Conservation (phyloP, 2,888 invertebrate genomes). For the Lutraria lutraria region DNA sequence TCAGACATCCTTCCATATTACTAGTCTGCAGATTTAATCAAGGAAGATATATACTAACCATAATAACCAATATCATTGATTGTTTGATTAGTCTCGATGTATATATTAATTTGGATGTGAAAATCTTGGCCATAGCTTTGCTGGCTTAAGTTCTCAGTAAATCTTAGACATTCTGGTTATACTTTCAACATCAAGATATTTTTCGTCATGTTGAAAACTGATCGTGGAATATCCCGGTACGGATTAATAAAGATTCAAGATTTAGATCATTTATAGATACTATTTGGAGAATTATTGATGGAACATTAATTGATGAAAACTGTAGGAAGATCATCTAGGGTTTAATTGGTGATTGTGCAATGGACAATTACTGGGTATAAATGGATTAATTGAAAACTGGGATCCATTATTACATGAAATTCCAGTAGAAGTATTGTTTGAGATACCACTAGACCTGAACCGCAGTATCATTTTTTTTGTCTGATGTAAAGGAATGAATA, state of each 20-base stretch:
- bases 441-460: too few relatives aligned
- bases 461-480: too few relatives aligned
- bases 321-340: neutral
- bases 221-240: neutral
- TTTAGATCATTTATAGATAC: neutral
- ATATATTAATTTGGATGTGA: slow-evolving; percentile 18
- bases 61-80: slow-evolving; percentile 19
- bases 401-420: too few relatives aligned
- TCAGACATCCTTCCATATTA: neutral
- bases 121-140: neutral
- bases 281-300: neutral
- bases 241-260: neutral
- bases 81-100: neutral
- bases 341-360: neutral
- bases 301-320: neutral
- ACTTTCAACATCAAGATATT: neutral
- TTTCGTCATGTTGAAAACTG: neutral
- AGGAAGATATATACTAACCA: neutral
- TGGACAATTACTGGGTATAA: neutral
- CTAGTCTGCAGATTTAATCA: neutral
- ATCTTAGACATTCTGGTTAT: neutral
- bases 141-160: neutral
- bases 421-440: too few relatives aligned
- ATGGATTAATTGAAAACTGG: neutral
- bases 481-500: too few relatives aligned